Evolutionary conservation across 2,797 vertebrate genomes (phyloP).

Genomic region (Bovichtus diacanthus): DNA sequence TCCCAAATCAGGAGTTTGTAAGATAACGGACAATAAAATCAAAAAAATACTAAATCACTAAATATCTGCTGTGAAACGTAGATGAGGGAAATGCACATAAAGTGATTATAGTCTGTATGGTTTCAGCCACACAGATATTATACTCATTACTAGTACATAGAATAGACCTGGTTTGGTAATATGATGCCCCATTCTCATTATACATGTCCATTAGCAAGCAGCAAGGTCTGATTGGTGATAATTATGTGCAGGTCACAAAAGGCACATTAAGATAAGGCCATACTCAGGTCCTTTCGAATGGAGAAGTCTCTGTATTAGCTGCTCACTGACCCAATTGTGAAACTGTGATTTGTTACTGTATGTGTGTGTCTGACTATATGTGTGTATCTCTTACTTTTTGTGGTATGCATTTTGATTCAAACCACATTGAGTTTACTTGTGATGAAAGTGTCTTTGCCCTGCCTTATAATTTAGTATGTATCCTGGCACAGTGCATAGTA

Average conservation of each 20-base stretch:
- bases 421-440: background rate
- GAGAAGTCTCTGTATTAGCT: slow-evolving; percentile 2
- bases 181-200: background rate
- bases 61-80: too few relatives aligned
- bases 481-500: background rate
- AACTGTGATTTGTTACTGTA: background rate
- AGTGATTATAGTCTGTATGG: background rate
- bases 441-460: background rate
- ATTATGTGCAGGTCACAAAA: background rate
- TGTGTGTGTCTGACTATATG: background rate
- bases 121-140: background rate
- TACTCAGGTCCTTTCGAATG: background rate
- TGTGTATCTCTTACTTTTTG: background rate
- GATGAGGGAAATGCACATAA: too few relatives aligned
- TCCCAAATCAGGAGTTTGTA: too few relatives aligned
- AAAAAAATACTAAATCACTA: too few relatives aligned
- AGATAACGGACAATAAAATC: too few relatives aligned
- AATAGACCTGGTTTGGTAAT: background rate
- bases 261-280: background rate
- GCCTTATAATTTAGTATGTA: slow-evolving; percentile 1
- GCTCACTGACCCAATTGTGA: background rate
- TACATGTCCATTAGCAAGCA: background rate
- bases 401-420: background rate
- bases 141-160: background rate
- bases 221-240: slow-evolving; percentile 20